Evolutionary conservation across 1,140 invertebrate genomes (phyloP), one percentile per base, ranked within the genome.

Genomic region (Coenobita brevimanus): DNA sequence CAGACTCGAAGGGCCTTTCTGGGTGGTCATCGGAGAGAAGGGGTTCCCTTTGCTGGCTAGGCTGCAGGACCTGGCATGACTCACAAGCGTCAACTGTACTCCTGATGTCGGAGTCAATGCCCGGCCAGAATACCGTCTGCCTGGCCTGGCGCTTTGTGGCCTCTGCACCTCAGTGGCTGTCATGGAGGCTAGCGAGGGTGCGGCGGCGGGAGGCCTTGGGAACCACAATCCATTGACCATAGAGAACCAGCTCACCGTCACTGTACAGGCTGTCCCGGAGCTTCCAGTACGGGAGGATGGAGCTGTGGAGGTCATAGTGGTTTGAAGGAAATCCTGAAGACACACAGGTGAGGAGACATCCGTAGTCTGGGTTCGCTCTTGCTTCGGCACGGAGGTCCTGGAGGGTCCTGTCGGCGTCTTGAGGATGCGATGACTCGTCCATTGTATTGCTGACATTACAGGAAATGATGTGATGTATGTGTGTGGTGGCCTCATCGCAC

Each of bases 201-300:
- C 57, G 10, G 33, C 54, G 78, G 54, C 27, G 21, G 50, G 30
- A 30, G 24, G 78, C 78, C 6, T 17, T 30, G 62, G 50, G 78
- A 50, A 81, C 2, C 1, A 81, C 78, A 24, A 30, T 30, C 33
- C 79, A 62, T 38, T 10, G 10, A 15, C 57, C 54, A 62, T 60
- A 27, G 2, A 81, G 17, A 33, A 81, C 78, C 13, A 81, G 54
- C 0, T 81, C 78, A 36, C 78, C 57, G n/a, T 81, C 78, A 27
- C 50, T 54, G n/a, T n/a, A 81, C 21, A 3, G 50, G 50, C 15
- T n/a, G 27, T 80, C 50, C 54, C 78, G 2, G 50, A 27, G 24
- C 36, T 81, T 81, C 50, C 57, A 81, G 50, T 30, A 81, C 6
- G 78, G 78, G 78, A 81, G 57, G 3, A 62, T 6, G n/a, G 30